Evolutionary conservation across 1,140 invertebrate species (phyloP).

Genomic region (Diplogasteroides magnus): DNA sequence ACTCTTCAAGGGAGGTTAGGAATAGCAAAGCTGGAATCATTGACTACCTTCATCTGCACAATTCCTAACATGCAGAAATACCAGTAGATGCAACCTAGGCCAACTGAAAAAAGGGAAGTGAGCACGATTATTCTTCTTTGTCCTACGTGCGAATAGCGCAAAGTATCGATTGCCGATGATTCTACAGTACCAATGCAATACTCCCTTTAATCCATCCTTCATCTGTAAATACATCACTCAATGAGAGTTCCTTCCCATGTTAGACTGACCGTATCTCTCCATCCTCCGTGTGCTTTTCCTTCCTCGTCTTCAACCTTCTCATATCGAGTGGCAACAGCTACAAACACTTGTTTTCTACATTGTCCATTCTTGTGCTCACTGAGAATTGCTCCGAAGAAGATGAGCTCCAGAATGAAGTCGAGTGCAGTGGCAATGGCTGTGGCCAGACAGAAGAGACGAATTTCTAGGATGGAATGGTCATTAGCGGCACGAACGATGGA

Average conservation of each 20-base stretch:
- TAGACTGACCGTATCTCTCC: slow-evolving; percentile 6
- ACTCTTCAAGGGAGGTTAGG: no score
- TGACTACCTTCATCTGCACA: slow-evolving; percentile 25
- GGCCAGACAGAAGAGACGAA: slow-evolving; percentile 58
- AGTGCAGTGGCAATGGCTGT: slow-evolving; percentile 36
- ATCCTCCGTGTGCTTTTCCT: neutral
- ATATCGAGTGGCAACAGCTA: neutral
- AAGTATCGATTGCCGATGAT: neutral
- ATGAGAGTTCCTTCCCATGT: neutral
- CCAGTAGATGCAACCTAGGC: slow-evolving; percentile 8
- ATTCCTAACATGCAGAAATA: slow-evolving; percentile 23
- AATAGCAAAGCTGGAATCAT: no score
- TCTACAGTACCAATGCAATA: slow-evolving; percentile 8
- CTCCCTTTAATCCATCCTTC: slow-evolving; percentile 6
- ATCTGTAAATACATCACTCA: neutral
- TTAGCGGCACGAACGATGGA: neutral
- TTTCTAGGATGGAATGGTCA: slow-evolving; percentile 55
- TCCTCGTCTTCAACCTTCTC: neutral
- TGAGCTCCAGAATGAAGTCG: slow-evolving; percentile 36
- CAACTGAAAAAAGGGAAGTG: neutral
- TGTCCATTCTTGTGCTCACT: slow-evolving; percentile 25
- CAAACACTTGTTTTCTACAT: slow-evolving; percentile 8
- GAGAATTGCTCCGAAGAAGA: slow-evolving; percentile 36
- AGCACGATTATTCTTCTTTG: neutral
- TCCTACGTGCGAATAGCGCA: no score